These are phyloP conservation scores for Lagria hirta DNA, from an alignment of 2,888 invertebrate genomes.

Conservation along the genomic window DNA sequence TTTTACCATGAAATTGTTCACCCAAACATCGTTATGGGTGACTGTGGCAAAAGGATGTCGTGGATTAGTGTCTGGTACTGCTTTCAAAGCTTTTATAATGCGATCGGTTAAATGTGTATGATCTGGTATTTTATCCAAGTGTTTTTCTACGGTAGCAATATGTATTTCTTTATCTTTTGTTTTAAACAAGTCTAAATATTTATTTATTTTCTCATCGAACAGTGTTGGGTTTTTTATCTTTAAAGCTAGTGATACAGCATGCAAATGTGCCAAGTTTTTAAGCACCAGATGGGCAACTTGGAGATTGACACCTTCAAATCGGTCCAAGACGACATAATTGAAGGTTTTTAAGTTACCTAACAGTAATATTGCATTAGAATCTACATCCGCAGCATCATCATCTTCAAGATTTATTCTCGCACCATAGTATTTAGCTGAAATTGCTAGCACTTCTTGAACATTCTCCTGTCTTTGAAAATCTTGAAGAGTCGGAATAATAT, in stretches of 20 bases:
- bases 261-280: constrained; percentile 55
- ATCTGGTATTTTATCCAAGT: not conserved
- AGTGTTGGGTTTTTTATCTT: constrained; percentile 50
- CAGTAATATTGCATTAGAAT: constrained; percentile 57
- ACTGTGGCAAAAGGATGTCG: constrained; percentile 57
- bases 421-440: constrained; percentile 41
- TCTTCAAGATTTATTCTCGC: constrained; percentile 36
- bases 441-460: constrained; percentile 48
- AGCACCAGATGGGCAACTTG: constrained; percentile 52
- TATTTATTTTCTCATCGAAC: constrained; percentile 45
- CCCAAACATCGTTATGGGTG: constrained; percentile 61
- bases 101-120: not conserved
- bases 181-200: not conserved
- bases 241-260: constrained; percentile 57
- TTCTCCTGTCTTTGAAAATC: constrained; percentile 54
- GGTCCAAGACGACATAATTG: constrained; percentile 54
- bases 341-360: constrained; percentile 56
- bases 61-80: not conserved
- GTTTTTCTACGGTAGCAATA: not conserved
- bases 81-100: not conserved
- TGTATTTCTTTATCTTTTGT: too few relatives aligned
- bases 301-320: constrained; percentile 54
- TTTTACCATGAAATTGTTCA: constrained; percentile 61
- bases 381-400: constrained; percentile 44
- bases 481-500: constrained; percentile 53